Conservation (phyloP, 1,140 invertebrate genomes). For the Theocolax elegans region DNA sequence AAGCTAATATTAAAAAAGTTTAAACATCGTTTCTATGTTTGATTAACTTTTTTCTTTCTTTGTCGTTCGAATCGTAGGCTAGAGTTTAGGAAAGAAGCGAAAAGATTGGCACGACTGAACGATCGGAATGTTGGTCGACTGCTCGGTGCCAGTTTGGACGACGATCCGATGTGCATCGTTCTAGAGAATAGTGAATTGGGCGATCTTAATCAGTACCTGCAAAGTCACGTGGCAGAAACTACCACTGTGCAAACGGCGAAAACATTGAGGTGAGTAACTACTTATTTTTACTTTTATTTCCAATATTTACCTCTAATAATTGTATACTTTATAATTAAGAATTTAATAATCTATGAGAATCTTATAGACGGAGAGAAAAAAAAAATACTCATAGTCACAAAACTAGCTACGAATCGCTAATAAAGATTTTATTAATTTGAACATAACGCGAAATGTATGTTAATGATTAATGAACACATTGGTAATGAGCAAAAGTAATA, state of each 20-base stretch:
- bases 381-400: too few species aligned
- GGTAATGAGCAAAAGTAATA: too few species aligned
- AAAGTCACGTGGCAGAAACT: constrained; percentile 80
- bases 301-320: too few species aligned
- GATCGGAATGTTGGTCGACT: constrained; percentile 83
- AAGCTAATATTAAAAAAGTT: too few species aligned
- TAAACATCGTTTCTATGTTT: too few species aligned
- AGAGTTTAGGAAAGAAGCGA: constrained; percentile 78
- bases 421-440: too few species aligned
- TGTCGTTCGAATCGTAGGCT: constrained; percentile 62
- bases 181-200: constrained; percentile 76
- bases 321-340: too few species aligned
- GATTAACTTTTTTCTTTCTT: constrained; percentile 4
- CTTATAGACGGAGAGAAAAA: too few species aligned
- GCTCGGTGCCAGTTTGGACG: constrained; percentile 80
- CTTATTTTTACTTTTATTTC: too few species aligned
- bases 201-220: constrained; percentile 82
- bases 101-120: constrained; percentile 76
- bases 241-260: constrained; percentile 71
- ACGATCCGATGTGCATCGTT: constrained; percentile 78
- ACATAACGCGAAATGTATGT: too few species aligned
- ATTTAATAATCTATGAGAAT: not conserved
- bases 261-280: constrained; percentile 71
- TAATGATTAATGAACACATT: too few species aligned
- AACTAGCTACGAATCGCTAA: too few species aligned